Evolutionary conservation across 2,113 vertebrate species (phyloP), one percentile per base, ranked within the genome.

Genomic region (Stigmatopora nigra): DNA sequence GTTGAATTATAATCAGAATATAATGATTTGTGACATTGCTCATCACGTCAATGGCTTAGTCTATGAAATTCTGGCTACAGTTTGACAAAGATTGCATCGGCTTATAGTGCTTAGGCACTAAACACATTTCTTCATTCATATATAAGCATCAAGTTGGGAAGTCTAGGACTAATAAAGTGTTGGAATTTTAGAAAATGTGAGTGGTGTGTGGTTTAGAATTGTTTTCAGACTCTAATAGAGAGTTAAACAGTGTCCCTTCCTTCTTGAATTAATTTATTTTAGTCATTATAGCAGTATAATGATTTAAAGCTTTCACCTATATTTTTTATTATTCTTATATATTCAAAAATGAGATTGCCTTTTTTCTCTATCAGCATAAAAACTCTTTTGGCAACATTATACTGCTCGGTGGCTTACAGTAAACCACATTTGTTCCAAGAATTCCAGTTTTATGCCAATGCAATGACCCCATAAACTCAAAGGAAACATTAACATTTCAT

Each of bases 401-500:
- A 35, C 55, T 38, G 15, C 35, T 14, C 25, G 20, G n/a, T 57
- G 67, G 15, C 7, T 61, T 72, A 41, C 44, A 71, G 63, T 49
- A 71, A 68, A 64, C 20, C 70, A 63, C 51, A 17, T 57, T 45
- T 66, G 47, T 67, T 66, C 48, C 63, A 20, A 68, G 65, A 52
- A 57, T 55, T 64, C 15, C 52, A 66, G 52, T 31, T 51, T 76
- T 66, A 81, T 71, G 61, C 76, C 63, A 73, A 53, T 74, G 65
- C 75, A 78, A 79, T 64, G 79, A 76, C 62, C 72, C 61, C 69
- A 68, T 84, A 68, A 80, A 58, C 73, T 79, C 69, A 67, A 25
- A 47, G 69, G 77, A 73, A 78, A 75, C 79, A 84, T 86, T 77
- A 79, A 79, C 77, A 48, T 77, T 76, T 81, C 44, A 86, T 84